Evolutionary conservation across 2,797 vertebrate species (phyloP), one percentile per base, ranked within the genome.

Genomic region (Carduelis carduelis): DNA sequence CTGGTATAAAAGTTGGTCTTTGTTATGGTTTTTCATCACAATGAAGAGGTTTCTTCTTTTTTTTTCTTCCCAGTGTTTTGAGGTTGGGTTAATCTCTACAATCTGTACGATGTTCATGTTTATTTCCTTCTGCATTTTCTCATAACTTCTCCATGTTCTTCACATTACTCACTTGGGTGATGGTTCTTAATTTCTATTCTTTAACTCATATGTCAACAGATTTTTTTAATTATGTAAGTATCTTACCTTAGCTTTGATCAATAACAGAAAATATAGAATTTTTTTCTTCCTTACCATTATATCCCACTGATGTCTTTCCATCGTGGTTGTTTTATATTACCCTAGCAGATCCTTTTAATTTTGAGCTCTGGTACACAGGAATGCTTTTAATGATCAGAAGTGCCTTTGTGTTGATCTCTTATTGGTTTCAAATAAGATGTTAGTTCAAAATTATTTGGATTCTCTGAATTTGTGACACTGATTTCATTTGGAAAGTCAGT

Each of bases 41-140:
- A 27, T 43, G 30, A 71, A 72, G 35, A 68, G 21, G 22, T 30
- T 80, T 28, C 10, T 80, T n/a, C 7, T 34, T 59, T 27, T 47
- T 47, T 78, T 74, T 71, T 21, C 28, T 75, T 82, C 5, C 26
- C 39, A 7, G 23, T 50, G 55, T 77, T 76, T 83, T 74, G 50
- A 92, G 60, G 23, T 56, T 95, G 69, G 86, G 71, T 87, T 64
- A 69, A 84, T 94, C 74, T 82, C 35, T 89, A 64, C 77, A 47
- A 85, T 89, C 90, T 87, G 72, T 35, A 9, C 35, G 53, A 17
- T 85, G 61, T 78, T 88, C 59, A 52, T 22, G 2, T 43, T 81
- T 83, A 37, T 95, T 95, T 97, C 61, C 64, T 93, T 95, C 76
- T 92, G n/a, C 47, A 20, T 68, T 14, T 72, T 94, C 72, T 93